Percentiles rank a stretch among this genome's conserved stretches.
These are phyloP conservation scores for Sinodicranocentrus sp. DNA, from an alignment of 2,888 invertebrate genomes.

Conservation along the genomic window DNA sequence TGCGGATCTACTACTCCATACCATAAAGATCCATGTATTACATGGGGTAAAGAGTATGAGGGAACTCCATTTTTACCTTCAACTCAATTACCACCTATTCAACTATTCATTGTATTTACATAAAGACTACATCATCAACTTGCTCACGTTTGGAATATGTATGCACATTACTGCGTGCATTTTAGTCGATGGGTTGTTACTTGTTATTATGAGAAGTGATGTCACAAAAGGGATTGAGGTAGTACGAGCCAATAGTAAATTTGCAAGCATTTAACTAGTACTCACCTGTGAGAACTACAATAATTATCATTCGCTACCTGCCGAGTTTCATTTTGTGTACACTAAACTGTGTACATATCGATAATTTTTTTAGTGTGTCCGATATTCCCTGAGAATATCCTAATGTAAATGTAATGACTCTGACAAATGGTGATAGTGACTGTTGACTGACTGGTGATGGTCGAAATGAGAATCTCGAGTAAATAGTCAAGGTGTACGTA, in stretches of 20 bases:
- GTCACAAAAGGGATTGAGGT: background rate
- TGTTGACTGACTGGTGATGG: background rate
- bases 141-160: no score
- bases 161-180: no score
- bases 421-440: slow-evolving; percentile 2
- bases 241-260: background rate
- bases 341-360: background rate
- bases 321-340: background rate
- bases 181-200: slow-evolving; percentile 2
- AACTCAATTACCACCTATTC: slow-evolving; percentile 35
- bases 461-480: slow-evolving; percentile 6
- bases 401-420: background rate
- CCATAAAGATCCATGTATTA: background rate
- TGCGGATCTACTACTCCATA: slow-evolving; percentile 2
- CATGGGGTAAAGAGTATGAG: background rate
- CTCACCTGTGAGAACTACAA: background rate
- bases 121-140: background rate
- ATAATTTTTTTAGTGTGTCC: background rate
- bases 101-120: background rate
- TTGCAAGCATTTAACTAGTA: background rate
- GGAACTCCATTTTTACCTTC: slow-evolving; percentile 37
- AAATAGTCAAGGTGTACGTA: slow-evolving; percentile 18
- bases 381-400: background rate
- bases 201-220: background rate
- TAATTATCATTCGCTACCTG: background rate